phyloP scores from a whole-genome alignment of 2,888 invertebrate species.

The Tiliacea citrago region DNA sequence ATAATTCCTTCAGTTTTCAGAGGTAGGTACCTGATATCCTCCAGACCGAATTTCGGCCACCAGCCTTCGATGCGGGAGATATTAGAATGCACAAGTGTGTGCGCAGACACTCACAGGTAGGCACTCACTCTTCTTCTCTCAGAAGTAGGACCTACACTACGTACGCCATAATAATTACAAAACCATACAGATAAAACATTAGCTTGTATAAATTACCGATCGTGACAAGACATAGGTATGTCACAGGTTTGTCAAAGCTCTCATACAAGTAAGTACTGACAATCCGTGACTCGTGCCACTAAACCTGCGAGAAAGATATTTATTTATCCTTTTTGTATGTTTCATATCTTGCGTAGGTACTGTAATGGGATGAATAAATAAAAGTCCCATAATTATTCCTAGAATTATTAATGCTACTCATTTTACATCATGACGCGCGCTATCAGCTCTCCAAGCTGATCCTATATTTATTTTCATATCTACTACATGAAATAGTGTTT shows the following conservation, averaged over 20 bases:
- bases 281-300: neutral
- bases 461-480: too few species aligned
- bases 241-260: neutral
- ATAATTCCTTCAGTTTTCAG: too few species aligned
- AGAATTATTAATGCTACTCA: neutral
- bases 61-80: too few species aligned
- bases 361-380: neutral
- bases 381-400: neutral
- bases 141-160: too few species aligned
- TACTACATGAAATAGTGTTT: neutral
- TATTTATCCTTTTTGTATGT: slow-evolving; percentile 24
- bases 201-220: neutral
- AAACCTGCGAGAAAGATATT: slow-evolving; percentile 13
- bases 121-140: too few species aligned
- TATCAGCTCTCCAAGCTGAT: neutral
- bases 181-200: neutral
- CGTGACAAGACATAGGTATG: neutral
- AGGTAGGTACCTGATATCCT: too few species aligned
- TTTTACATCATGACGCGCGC: neutral
- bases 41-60: too few species aligned
- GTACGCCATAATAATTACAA: neutral
- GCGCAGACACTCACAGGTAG: too few species aligned
- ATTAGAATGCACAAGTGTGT: too few species aligned
- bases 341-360: slow-evolving; percentile 35
- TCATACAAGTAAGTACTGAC: neutral